Conservation (phyloP, 1,140 invertebrate genomes). For the Chironomus striatipennis region DNA sequence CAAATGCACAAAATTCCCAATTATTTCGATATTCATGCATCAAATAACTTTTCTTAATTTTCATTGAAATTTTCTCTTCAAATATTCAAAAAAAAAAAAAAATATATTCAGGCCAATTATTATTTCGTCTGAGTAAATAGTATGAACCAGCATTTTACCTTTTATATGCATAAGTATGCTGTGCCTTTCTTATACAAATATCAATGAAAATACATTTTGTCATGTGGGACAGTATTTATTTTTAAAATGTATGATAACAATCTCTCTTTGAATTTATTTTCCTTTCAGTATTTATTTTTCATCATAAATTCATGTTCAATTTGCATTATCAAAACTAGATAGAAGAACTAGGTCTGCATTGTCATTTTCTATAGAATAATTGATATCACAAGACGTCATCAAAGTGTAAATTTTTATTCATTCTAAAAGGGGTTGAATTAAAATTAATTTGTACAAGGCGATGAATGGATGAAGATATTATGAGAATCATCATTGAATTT, state of each 20-base stretch:
- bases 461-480: background rate
- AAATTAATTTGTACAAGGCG: background rate
- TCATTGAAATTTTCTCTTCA: too few species aligned
- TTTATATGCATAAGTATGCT: background rate
- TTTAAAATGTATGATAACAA: too few species aligned
- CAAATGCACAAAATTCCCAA: too few species aligned
- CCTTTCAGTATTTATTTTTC: conserved; percentile 4
- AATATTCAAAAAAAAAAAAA: too few species aligned
- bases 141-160: background rate
- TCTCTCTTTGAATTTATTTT: background rate
- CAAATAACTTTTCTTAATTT: too few species aligned
- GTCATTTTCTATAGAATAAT: too few species aligned
- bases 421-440: background rate
- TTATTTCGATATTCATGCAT: too few species aligned
- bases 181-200: background rate
- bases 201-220: background rate
- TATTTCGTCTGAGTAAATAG: background rate
- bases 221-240: too few species aligned
- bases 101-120: background rate
- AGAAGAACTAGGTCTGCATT: background rate
- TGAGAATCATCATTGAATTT: background rate
- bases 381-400: too few species aligned
- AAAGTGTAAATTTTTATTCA: background rate
- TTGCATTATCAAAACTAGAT: background rate
- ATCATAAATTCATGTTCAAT: background rate